Percentiles rank a stretch among this genome's conserved stretches.
phyloP scores from a whole-genome alignment of 1,140 invertebrate species.

The Doryteuthis pealeii region DNA sequence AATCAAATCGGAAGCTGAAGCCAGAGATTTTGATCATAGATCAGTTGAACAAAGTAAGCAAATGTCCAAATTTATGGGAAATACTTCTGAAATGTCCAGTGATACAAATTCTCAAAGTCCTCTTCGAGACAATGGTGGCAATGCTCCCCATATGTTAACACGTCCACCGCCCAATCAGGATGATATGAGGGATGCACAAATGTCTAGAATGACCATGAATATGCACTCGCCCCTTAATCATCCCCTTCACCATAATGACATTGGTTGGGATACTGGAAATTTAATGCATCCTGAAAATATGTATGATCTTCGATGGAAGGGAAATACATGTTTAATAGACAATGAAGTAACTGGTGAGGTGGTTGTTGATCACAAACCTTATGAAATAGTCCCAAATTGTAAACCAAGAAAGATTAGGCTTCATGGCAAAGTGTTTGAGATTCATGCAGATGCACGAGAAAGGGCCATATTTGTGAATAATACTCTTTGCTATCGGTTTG shows the following conservation, averaged over 20 bases:
- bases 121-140: not conserved
- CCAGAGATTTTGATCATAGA: slow-evolving; percentile 1
- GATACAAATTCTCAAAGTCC: not conserved
- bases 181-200: not conserved
- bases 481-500: slow-evolving; percentile 48
- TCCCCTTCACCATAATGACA: not conserved
- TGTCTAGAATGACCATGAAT: not conserved
- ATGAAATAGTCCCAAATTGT: slow-evolving; percentile 41
- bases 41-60: not conserved
- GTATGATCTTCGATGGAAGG: slow-evolving; percentile 34
- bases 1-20: slow-evolving; percentile 3
- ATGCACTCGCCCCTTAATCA: not conserved
- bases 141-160: not conserved
- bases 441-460: slow-evolving; percentile 41
- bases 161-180: not conserved
- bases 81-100: not conserved
- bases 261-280: not conserved
- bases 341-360: slow-evolving; percentile 43
- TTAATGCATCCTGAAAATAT: slow-evolving; percentile 14
- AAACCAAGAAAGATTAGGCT: slow-evolving; percentile 34
- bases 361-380: slow-evolving; percentile 52
- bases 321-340: slow-evolving; percentile 23
- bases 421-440: slow-evolving; percentile 23
- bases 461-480: slow-evolving; percentile 46
- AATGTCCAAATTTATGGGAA: not conserved